A percentile compares a stretch with the other conserved stretches of the same genome.
phyloP scores from a whole-genome alignment of 2,888 invertebrate species.

The Rhingia campestris region DNA sequence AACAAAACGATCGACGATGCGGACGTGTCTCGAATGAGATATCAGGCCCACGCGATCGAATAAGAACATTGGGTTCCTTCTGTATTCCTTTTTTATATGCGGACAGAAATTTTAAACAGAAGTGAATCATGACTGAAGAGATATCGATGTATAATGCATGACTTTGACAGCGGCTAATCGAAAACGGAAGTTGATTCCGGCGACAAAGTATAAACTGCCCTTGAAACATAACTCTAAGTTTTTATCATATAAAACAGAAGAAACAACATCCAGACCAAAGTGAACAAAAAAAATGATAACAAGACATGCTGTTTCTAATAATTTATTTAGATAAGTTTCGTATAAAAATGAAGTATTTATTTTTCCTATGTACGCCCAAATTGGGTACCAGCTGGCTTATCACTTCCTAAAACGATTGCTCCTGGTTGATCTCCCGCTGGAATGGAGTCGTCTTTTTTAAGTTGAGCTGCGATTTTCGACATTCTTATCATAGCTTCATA shows the following conservation, averaged over 20 bases:
- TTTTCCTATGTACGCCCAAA: not conserved
- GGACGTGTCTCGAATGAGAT: conserved; percentile 46
- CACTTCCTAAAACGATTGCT: not conserved
- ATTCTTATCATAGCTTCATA: conserved; percentile 53
- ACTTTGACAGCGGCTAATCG: conserved; percentile 19
- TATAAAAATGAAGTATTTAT: conserved; percentile 47
- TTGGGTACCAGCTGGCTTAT: conserved; percentile 4
- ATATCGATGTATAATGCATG: conserved; percentile 1
- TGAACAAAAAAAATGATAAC: not conserved
- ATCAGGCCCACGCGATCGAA: conserved; percentile 18
- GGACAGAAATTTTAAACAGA: conserved; percentile 41
- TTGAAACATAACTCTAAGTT: not conserved
- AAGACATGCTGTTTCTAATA: conserved; percentile 9
- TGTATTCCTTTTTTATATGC: conserved; percentile 21
- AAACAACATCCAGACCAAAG: no score
- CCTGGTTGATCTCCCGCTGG: not conserved
- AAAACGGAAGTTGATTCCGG: conserved; percentile 45
- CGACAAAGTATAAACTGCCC: conserved; percentile 7
- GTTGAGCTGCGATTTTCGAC: conserved; percentile 58
- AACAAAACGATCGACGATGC: conserved; percentile 45
- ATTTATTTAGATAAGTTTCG: conserved; percentile 51
- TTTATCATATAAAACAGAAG: no score
- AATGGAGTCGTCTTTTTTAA: conserved; percentile 46
- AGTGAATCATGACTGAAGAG: conserved; percentile 48
- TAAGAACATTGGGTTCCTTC: conserved; percentile 40